Evolutionary conservation across 2,888 invertebrate genomes (phyloP).

Genomic region (Drosophila austrosaltans): DNA sequence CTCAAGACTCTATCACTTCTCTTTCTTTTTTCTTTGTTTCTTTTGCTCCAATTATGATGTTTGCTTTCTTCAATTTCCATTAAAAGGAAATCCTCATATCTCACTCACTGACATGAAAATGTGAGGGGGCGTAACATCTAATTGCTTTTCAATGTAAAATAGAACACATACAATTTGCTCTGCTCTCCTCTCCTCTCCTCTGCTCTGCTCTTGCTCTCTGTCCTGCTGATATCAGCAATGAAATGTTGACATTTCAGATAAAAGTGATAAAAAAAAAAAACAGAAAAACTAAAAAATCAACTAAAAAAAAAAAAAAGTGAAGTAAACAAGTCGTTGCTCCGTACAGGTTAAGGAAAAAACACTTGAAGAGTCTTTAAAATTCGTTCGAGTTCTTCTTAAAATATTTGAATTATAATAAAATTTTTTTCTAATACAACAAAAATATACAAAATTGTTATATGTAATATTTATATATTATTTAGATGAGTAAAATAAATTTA

Average conservation of each 20-base stretch:
- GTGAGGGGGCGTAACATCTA: constrained; percentile 57
- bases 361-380: background rate
- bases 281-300: background rate
- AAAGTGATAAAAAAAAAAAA: constrained; percentile 4
- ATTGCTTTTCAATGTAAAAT: constrained; percentile 79
- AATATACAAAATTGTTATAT: too few relatives aligned
- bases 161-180: background rate
- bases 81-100: constrained; percentile 9
- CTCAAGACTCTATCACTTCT: background rate
- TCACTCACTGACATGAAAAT: constrained; percentile 33
- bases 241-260: constrained; percentile 8
- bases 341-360: too few relatives aligned
- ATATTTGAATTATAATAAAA: too few relatives aligned
- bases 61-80: constrained; percentile 6
- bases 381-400: background rate
- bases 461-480: too few relatives aligned
- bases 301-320: too few relatives aligned
- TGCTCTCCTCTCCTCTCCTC: too few relatives aligned
- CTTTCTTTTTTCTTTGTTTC: too few relatives aligned
- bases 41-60: background rate
- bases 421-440: too few relatives aligned
- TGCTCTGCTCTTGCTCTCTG: constrained; percentile 15
- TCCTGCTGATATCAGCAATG: constrained; percentile 45
- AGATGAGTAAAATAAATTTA: too few relatives aligned
- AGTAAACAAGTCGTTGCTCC: too few relatives aligned